Percentiles rank a stretch among this genome's conserved stretches.
Evolutionary conservation across 2,888 invertebrate species (phyloP).

Genomic region (Synergus itoensis): DNA sequence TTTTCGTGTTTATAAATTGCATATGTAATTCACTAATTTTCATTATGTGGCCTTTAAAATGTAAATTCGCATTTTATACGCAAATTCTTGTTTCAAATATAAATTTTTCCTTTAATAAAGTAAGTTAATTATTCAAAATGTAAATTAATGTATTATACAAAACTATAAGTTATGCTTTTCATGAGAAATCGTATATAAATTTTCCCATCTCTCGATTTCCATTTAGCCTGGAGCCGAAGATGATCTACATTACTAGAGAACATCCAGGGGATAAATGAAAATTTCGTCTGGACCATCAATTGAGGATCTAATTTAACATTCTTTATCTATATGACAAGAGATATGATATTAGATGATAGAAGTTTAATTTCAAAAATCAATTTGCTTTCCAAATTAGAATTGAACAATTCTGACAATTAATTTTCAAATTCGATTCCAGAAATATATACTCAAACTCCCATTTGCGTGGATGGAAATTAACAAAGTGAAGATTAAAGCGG

Average conservation of each 20-base stretch:
- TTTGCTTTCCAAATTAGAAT: neutral
- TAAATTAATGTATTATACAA: neutral
- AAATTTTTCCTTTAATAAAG: no score
- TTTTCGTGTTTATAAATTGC: neutral
- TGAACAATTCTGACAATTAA: neutral
- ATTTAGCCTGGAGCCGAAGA: neutral
- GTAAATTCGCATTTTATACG: no score
- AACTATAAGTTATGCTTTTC: neutral
- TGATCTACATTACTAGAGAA: neutral
- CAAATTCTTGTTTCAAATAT: no score
- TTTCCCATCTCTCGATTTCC: neutral
- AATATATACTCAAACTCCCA: neutral
- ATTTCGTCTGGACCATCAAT: neutral
- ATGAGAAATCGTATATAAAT: neutral
- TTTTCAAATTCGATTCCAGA: neutral
- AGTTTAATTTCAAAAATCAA: neutral
- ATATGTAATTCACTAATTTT: neutral
- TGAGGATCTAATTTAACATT: constrained; percentile 20
- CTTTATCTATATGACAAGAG: no score
- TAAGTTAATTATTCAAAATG: no score
- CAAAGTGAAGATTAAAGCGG: no score
- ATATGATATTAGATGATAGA: no score
- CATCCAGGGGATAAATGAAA: neutral
- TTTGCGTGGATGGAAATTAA: no score
- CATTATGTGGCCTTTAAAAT: neutral